phyloP scores from a whole-genome alignment of 2,113 vertebrate genomes.

The Alces alces region DNA sequence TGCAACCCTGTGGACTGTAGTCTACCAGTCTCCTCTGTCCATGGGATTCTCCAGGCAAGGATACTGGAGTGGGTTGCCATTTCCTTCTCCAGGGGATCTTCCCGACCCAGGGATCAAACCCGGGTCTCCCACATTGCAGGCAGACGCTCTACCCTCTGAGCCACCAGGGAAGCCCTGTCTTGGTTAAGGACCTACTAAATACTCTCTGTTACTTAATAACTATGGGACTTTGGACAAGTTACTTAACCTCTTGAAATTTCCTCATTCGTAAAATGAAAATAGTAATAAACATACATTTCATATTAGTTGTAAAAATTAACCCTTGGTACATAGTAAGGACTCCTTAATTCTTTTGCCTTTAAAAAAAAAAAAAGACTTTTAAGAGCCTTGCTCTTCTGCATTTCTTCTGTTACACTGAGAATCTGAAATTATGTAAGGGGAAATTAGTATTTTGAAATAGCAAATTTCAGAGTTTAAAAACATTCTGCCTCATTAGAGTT shows the following conservation, averaged over 20 bases:
- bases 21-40: too few species aligned
- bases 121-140: too few species aligned
- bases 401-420: background rate
- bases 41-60: too few species aligned
- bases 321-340: background rate
- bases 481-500: background rate
- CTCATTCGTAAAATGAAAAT: background rate
- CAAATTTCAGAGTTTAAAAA: background rate
- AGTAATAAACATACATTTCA: background rate
- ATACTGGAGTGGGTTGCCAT: too few species aligned
- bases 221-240: background rate
- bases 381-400: background rate
- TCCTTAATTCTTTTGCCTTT: background rate
- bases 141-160: too few species aligned
- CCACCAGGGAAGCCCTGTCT: background rate
- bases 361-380: background rate
- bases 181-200: background rate
- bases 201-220: background rate
- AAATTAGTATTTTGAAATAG: constrained; percentile 43
- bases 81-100: too few species aligned
- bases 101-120: too few species aligned
- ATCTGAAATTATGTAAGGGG: background rate
- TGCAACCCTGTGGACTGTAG: too few species aligned
- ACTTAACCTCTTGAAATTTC: background rate
- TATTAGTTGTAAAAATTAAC: constrained; percentile 4